phyloP scores from a whole-genome alignment of 1,140 invertebrate species.

The Octopus sinensis region DNA sequence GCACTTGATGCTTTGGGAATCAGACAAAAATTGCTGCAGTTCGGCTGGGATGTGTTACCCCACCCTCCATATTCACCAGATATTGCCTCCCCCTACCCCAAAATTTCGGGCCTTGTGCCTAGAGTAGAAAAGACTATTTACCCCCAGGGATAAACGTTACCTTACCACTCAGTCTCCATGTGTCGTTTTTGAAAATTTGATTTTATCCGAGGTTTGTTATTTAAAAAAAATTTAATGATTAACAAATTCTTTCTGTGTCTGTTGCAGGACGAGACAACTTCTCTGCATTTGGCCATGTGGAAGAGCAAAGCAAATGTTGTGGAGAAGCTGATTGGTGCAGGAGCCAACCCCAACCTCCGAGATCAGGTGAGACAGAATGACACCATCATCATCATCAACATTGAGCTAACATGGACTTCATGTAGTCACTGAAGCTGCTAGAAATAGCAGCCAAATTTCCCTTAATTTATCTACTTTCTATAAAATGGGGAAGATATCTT shows the following conservation, averaged over 20 bases:
- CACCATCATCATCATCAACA: background rate
- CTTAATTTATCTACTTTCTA: background rate
- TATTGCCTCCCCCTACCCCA: no score
- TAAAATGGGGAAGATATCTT: background rate
- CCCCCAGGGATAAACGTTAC: no score
- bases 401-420: background rate
- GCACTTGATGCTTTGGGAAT: no score
- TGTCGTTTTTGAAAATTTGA: background rate
- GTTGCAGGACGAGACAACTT: constrained; percentile 61
- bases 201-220: background rate
- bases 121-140: no score
- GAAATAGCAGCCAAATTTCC: background rate
- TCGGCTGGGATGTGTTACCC: no score
- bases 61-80: no score
- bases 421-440: background rate
- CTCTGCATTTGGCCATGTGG: constrained; percentile 60
- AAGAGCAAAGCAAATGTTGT: constrained; percentile 64
- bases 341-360: constrained; percentile 82
- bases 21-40: no score
- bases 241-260: background rate
- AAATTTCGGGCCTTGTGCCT: no score
- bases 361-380: constrained; percentile 55
- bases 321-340: constrained; percentile 85
- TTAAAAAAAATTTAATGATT: background rate
- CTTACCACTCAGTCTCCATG: background rate